These are phyloP conservation scores for Camponotus fellah DNA, from an alignment of 2,888 invertebrate genomes.

Conservation along the genomic window DNA sequence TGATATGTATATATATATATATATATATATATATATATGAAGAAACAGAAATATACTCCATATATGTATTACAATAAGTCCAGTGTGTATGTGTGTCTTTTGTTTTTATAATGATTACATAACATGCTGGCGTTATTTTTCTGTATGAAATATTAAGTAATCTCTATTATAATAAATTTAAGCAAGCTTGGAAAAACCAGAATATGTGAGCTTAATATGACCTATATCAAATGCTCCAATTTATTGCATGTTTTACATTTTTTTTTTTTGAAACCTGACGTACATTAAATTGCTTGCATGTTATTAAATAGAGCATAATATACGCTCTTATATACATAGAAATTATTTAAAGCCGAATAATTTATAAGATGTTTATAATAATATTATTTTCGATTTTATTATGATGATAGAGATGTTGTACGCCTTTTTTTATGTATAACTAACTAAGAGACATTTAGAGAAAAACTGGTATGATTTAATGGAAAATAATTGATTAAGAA, in stretches of 20 bases:
- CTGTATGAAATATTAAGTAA: slow-evolving; percentile 55
- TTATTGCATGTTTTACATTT: slow-evolving; percentile 51
- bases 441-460: background rate
- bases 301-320: background rate
- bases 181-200: slow-evolving; percentile 54
- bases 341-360: background rate
- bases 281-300: slow-evolving; percentile 14
- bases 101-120: slow-evolving; percentile 24
- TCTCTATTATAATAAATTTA: slow-evolving; percentile 67
- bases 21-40: background rate
- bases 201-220: slow-evolving; percentile 59
- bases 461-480: background rate
- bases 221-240: slow-evolving; percentile 49
- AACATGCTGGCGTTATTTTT: slow-evolving; percentile 46
- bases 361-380: background rate
- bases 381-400: background rate
- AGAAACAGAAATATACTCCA: slow-evolving; percentile 8
- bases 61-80: slow-evolving; percentile 26
- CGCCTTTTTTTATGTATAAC: background rate
- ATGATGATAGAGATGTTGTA: background rate
- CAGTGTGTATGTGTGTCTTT: slow-evolving; percentile 9
- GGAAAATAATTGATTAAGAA: slow-evolving; percentile 1
- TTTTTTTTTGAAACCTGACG: background rate
- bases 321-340: background rate
- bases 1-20: background rate